Conservation (phyloP, 2,797 vertebrate species). For the Gymnopithys bicolor region DNA sequence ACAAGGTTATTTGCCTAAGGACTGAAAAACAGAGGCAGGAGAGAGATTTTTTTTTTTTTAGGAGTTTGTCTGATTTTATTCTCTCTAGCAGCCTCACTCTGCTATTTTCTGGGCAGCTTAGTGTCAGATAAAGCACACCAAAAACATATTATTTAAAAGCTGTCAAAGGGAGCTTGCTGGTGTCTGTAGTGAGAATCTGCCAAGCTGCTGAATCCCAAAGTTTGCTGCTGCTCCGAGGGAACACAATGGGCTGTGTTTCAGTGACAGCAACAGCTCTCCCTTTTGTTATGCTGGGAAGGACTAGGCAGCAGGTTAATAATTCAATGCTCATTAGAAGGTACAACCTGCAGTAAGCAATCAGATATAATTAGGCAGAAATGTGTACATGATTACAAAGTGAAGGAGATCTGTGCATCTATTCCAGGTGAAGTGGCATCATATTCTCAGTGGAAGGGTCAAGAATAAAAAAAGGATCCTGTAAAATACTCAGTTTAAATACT, state of each 20-base stretch:
- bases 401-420: not conserved
- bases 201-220: conserved; percentile 37
- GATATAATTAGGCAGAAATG: conserved; percentile 17
- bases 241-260: not conserved
- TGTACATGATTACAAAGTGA: not conserved
- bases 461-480: not conserved
- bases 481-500: not conserved
- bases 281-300: not conserved
- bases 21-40: conserved; percentile 1
- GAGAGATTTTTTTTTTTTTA: not conserved
- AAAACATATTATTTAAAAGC: conserved; percentile 62
- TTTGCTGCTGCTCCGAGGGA: conserved; percentile 30
- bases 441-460: not conserved
- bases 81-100: conserved; percentile 17
- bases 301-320: conserved; percentile 58
- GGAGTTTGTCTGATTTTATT: conserved; percentile 47
- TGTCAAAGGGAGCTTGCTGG: conserved; percentile 14
- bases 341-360: conserved; percentile 30
- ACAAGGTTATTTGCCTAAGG: conserved; percentile 63
- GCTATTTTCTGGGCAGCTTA: conserved; percentile 65
- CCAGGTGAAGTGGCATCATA: not conserved
- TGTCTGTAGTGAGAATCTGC: conserved; percentile 6
- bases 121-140: conserved; percentile 58
- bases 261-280: conserved; percentile 1
- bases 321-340: conserved; percentile 38